Conservation (phyloP, 1,140 invertebrate species). For the Adoxophyes honmai region DNA sequence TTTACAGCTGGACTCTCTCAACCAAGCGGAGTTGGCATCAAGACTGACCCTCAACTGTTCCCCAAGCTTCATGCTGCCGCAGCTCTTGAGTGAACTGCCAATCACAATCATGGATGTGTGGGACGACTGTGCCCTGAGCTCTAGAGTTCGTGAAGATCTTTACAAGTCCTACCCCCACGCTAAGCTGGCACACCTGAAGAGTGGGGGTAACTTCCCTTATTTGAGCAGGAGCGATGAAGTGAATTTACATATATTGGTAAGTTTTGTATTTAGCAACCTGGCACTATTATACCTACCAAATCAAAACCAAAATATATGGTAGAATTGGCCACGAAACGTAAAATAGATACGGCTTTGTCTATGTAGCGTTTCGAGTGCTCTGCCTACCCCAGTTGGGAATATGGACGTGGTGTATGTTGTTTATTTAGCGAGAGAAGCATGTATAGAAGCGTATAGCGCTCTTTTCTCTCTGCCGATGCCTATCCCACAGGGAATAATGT, state of each 20-base stretch:
- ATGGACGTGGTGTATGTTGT: no score
- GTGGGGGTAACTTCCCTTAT: constrained; percentile 95
- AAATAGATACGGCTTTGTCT: no score
- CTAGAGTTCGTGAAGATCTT: constrained; percentile 86
- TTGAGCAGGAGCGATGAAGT: constrained; percentile 93
- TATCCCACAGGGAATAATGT: no score
- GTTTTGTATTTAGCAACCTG: no score
- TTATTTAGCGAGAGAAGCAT: no score
- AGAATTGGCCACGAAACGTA: no score
- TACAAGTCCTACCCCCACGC: constrained; percentile 94
- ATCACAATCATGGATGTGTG: constrained; percentile 94
- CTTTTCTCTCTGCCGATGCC: no score
- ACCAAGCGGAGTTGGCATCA: constrained; percentile 90
- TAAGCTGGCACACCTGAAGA: constrained; percentile 92
- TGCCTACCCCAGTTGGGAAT: no score
- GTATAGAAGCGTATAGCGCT: no score
- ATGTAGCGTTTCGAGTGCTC: no score
- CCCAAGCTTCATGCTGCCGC: constrained; percentile 88
- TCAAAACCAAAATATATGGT: no score
- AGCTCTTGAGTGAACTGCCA: constrained; percentile 82
- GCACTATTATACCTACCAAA: no score
- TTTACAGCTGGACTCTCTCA: constrained; percentile 87
- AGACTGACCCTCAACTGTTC: constrained; percentile 92
- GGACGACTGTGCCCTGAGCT: constrained; percentile 91
- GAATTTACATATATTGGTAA: constrained; percentile 92